Base-by-base conservation (phyloP, 2,113 vertebrate genomes). In the Sorex araneus region DNA sequence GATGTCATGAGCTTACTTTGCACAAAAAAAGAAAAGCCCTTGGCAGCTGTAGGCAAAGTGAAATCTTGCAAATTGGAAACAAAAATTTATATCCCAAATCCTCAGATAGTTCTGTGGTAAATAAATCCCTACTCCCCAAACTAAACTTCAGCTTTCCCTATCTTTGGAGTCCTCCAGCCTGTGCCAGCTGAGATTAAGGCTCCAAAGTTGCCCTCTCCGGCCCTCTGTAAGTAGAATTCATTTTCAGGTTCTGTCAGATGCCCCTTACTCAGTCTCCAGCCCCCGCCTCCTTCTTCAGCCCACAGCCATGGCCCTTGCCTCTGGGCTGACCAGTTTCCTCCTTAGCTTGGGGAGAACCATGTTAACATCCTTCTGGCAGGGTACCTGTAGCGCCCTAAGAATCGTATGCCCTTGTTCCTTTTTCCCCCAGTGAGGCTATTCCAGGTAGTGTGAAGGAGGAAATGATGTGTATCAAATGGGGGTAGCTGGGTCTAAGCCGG, bases 21-120 rank as follows among this genome's bases (percentile, higher is more conserved):
- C 57, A 78, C 63, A 80, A 86, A 93, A 93, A 21, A 83, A 70
- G 40, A 80, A 91, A 76, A 84, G 78, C 90, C 30, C 66, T 92
- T 88, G 82, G 66, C 78, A 94, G n/a, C 32, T 85, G 18, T 25
- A 66, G 47, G 79, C 30, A 75, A 92, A 86, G n/a, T 75, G n/a
- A 89, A 90, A 79, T 82, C 92, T 70, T 57, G 21, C n/a, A 91
- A 88, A 87, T 27, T 54, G 63, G 67, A 78, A 93, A 85, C 66
- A 89, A 81, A 30, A 71, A 64, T 85, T 54, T 34, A 79, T 79
- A 32, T 2, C 30, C 43, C 54, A 45, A 83, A 36, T 85, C 36
- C 64, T 64, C 34, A 73, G 36, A 93, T 89, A 90, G 21, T 89
- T 63, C 63, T 83, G 76, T 60, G 0, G 25, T 92, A 91, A 80